Evolutionary conservation across 2,113 vertebrate genomes (phyloP).

Genomic region (Elaphurus davidianus): DNA sequence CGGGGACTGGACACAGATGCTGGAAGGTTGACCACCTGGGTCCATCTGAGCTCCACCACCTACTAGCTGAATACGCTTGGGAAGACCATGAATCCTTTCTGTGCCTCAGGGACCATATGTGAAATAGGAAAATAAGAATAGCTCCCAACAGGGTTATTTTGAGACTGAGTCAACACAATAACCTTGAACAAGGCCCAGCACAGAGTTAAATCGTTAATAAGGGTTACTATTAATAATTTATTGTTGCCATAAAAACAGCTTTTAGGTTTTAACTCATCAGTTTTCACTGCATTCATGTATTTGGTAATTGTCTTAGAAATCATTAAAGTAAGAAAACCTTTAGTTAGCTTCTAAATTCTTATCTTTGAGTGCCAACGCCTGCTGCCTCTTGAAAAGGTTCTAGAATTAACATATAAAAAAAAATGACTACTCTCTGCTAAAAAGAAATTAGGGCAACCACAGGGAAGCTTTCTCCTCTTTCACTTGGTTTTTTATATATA

Average conservation of each 20-base stretch:
- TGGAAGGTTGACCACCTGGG: neutral
- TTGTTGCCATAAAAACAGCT: neutral
- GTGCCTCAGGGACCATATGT: neutral
- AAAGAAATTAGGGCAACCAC: neutral
- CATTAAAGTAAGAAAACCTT: neutral
- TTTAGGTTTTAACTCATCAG: neutral
- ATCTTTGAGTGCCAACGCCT: neutral
- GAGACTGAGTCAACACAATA: neutral
- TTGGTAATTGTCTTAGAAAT: neutral
- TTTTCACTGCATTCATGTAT: neutral
- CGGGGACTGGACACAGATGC: accelerated
- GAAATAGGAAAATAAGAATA: neutral
- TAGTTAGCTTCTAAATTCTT: neutral
- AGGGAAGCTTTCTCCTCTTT: neutral
- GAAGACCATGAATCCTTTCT: neutral
- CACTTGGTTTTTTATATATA: neutral
- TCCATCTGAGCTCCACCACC: neutral
- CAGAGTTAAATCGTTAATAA: neutral
- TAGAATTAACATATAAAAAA: neutral
- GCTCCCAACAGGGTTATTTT: neutral
- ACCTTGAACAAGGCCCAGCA: neutral
- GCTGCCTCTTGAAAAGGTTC: neutral
- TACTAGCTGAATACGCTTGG: accelerated
- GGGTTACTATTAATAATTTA: neutral
- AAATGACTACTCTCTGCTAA: neutral